phyloP scores from a whole-genome alignment of 35 echinoderm and acorn worm genomes.

The Acanthaster planci region DNA sequence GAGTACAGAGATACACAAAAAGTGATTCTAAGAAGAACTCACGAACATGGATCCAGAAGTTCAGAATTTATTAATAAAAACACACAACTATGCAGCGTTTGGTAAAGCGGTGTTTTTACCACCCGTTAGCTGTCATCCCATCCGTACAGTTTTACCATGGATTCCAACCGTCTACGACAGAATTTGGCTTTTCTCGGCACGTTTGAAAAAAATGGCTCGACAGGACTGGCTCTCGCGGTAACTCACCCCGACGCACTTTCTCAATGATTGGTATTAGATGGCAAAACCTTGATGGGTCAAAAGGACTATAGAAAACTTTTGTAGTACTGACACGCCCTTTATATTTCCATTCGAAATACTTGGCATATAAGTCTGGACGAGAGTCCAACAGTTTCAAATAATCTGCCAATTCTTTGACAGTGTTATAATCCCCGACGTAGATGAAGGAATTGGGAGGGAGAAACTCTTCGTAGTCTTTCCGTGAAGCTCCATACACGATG shows the following conservation, averaged over 20 bases:
- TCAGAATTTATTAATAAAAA: too few relatives aligned
- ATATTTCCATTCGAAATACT: not conserved
- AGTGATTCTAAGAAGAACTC: too few relatives aligned
- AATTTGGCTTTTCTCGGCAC: too few relatives aligned
- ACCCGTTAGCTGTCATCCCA: too few relatives aligned
- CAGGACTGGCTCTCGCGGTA: constrained; percentile 28
- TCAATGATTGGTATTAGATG: constrained; percentile 24
- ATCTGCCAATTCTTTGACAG: not conserved
- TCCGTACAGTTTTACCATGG: too few relatives aligned
- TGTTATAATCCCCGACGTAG: not conserved
- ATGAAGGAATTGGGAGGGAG: not conserved
- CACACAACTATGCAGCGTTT: too few relatives aligned
- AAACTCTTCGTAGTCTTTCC: not conserved
- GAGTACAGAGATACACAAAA: too few relatives aligned
- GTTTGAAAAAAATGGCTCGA: too few relatives aligned
- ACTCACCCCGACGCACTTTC: constrained; percentile 32
- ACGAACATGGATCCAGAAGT: too few relatives aligned
- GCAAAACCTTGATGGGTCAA: not conserved
- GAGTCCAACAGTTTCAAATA: too few relatives aligned
- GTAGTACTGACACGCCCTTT: not conserved
- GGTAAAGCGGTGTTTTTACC: too few relatives aligned
- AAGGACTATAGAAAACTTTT: constrained; percentile 32
- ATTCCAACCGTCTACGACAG: too few relatives aligned
- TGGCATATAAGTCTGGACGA: not conserved
- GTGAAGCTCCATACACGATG: not conserved